A percentile compares a stretch with the other conserved stretches of the same genome.
These are phyloP conservation scores for Dicycla oo DNA, from an alignment of 2,888 invertebrate species.

Conservation along the genomic window DNA sequence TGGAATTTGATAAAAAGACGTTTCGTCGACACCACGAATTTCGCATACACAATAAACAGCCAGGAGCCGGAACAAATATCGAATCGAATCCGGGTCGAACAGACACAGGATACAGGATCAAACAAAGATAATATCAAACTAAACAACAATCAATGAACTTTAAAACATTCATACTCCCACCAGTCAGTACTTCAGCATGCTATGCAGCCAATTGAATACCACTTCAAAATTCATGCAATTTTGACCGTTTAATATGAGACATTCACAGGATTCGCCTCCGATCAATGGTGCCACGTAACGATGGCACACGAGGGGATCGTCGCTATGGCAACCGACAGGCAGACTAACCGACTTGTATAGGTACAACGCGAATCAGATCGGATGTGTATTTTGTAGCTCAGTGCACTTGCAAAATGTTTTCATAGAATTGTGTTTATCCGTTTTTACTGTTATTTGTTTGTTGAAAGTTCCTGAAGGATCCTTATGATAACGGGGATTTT, in stretches of 20 bases:
- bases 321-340: slow-evolving; percentile 53
- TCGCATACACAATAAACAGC: background rate
- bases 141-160: too few relatives aligned
- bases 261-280: slow-evolving; percentile 16
- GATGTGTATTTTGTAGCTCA: slow-evolving; percentile 18
- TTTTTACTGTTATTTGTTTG: slow-evolving; percentile 1
- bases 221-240: slow-evolving; percentile 21
- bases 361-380: slow-evolving; percentile 19
- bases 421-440: background rate
- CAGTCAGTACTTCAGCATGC: background rate
- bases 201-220: slow-evolving; percentile 13
- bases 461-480: background rate
- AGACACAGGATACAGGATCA: too few relatives aligned
- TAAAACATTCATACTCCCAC: background rate
- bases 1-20: background rate
- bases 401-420: slow-evolving; percentile 13
- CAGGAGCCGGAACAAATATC: background rate
- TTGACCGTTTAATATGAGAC: slow-evolving; percentile 10
- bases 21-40: background rate
- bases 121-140: too few relatives aligned
- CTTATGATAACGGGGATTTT: too few relatives aligned
- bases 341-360: slow-evolving; percentile 26
- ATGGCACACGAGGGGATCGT: slow-evolving; percentile 46
- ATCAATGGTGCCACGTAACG: slow-evolving; percentile 36
- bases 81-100: too few relatives aligned